These are phyloP conservation scores for Centruroides sculpturatus DNA, from an alignment of 1,140 invertebrate genomes.

Conservation along the genomic window DNA sequence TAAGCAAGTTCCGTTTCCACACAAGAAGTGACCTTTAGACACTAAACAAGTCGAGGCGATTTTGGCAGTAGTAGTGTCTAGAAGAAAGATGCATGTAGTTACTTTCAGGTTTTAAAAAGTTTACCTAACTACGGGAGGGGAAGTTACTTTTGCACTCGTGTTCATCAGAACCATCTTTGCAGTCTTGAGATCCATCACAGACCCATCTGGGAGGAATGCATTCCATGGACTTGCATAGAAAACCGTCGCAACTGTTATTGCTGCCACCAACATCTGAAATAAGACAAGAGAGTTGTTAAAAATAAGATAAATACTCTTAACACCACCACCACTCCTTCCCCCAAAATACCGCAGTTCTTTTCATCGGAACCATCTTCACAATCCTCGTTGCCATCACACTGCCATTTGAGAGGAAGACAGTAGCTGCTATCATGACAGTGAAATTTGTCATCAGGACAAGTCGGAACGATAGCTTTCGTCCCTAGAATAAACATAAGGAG, in stretches of 20 bases:
- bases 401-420: slow-evolving; percentile 15
- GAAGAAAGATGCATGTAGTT: neutral
- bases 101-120: neutral
- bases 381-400: slow-evolving; percentile 25
- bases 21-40: slow-evolving; percentile 28
- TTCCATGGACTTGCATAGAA: slow-evolving; percentile 38
- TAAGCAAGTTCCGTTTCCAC: slow-evolving; percentile 41
- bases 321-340: slow-evolving; percentile 24
- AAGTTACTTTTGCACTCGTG: slow-evolving; percentile 25
- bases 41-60: neutral
- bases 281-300: neutral
- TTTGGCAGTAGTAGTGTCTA: neutral
- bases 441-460: slow-evolving; percentile 41
- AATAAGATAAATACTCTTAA: too few species aligned
- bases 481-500: too few species aligned
- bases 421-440: slow-evolving; percentile 47
- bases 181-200: slow-evolving; percentile 49
- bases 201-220: slow-evolving; percentile 86
- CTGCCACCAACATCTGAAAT: neutral
- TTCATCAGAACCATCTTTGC: slow-evolving; percentile 33
- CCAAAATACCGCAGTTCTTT: slow-evolving; percentile 29
- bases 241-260: neutral
- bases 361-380: slow-evolving; percentile 32
- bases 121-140: neutral
- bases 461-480: too few species aligned